Conservation (phyloP, 2,888 invertebrate genomes). For the Lasioglossum malachurum region DNA sequence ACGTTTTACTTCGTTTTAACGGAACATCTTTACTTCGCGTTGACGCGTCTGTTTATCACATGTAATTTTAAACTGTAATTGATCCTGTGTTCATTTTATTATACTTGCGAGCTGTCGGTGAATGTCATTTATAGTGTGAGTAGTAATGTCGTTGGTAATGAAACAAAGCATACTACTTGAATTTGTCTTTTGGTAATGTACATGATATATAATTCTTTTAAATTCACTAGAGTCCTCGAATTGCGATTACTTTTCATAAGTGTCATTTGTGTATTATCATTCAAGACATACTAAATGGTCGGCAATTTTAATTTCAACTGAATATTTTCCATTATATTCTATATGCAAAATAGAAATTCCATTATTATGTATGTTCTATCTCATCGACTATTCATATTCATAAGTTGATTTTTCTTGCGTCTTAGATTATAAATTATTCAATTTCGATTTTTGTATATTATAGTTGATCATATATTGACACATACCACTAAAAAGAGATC, state of each 20-base stretch:
- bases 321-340: not conserved
- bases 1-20: not conserved
- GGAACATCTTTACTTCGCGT: not conserved
- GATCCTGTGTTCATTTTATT: not conserved
- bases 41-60: not conserved
- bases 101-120: not conserved
- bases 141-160: not conserved
- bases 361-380: not conserved
- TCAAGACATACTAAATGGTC: not conserved
- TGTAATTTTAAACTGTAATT: not conserved
- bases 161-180: not conserved
- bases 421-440: not conserved
- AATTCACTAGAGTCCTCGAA: constrained; percentile 3
- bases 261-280: not conserved
- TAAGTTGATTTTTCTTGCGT: not conserved
- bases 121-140: not conserved
- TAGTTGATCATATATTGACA: not conserved
- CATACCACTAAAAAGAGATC: not conserved
- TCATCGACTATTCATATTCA: not conserved
- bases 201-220: not conserved
- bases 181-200: not conserved
- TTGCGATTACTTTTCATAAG: not conserved
- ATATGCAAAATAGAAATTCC: not conserved
- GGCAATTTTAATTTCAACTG: not conserved
- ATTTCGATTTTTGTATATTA: not conserved